Evolutionary conservation across 2,113 vertebrate genomes (phyloP).

Genomic region (Lethenteron camtschaticum): DNA sequence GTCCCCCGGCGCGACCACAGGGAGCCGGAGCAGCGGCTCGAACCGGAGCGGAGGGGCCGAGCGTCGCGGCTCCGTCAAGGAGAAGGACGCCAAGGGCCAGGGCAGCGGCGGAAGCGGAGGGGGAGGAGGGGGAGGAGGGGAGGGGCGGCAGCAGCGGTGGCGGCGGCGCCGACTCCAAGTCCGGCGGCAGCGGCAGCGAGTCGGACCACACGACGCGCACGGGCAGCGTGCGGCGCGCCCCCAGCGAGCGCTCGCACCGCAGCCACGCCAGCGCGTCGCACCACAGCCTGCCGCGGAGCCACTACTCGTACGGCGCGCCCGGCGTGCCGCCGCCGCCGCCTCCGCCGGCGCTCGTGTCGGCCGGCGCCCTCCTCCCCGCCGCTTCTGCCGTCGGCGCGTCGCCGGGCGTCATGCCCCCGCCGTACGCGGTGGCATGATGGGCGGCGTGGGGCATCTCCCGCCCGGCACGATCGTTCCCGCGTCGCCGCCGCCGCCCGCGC

Average conservation of each 20-base stretch:
- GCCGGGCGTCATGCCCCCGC: conserved; percentile 61
- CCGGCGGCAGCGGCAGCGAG: conserved; percentile 45
- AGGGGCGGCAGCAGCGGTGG: conserved; percentile 5
- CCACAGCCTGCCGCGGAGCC: conserved; percentile 36
- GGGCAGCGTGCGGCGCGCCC: conserved; percentile 30
- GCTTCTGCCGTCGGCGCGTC: conserved; percentile 57
- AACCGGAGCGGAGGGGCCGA: conserved; percentile 43
- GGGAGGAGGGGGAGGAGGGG: conserved; percentile 15
- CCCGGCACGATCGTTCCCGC: conserved; percentile 41
- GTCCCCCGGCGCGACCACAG: conserved; percentile 17
- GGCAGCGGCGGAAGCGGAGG: conserved; percentile 18
- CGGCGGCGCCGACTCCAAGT: conserved; percentile 33
- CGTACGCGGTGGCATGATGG: conserved; percentile 14
- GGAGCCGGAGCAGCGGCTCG: conserved; percentile 63
- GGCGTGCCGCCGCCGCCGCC: conserved; percentile 34
- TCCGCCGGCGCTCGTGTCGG: conserved; percentile 12
- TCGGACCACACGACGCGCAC: conserved; percentile 36
- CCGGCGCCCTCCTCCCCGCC: conserved; percentile 33
- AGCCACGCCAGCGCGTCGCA: conserved; percentile 37
- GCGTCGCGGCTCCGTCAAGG: conserved; percentile 32
- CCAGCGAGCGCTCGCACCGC: conserved; percentile 31
- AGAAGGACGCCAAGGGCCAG: conserved; percentile 15
- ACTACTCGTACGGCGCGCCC: conserved; percentile 40
- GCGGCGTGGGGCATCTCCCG: conserved; percentile 10
- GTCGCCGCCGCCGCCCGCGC: conserved; percentile 28